Evolutionary conservation across 2,797 vertebrate genomes (phyloP).

Genomic region (Xiphorhynchus erythropygius): DNA sequence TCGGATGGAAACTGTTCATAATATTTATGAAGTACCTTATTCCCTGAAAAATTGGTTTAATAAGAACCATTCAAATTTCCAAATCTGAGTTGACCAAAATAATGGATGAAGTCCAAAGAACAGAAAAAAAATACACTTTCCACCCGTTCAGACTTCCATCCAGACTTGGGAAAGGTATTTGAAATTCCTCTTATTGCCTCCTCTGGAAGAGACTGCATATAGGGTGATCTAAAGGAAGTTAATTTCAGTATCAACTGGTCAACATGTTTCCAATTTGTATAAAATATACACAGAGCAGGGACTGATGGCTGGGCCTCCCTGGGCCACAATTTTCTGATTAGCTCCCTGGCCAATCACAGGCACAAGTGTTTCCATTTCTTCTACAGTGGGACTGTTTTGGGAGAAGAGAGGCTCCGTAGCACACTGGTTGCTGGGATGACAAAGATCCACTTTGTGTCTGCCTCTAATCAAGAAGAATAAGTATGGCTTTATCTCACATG

Average conservation of each 20-base stretch:
- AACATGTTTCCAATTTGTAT: background rate
- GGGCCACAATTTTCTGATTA: too few species aligned
- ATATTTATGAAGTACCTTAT: background rate
- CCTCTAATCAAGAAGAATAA: background rate
- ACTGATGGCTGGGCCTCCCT: too few species aligned
- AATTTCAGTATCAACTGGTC: background rate
- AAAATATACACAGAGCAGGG: too few species aligned
- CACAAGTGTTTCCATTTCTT: background rate
- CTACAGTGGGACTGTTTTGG: background rate
- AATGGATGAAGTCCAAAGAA: background rate
- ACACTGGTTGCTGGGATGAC: background rate
- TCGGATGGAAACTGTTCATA: background rate
- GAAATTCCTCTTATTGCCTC: background rate
- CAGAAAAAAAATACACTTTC: background rate
- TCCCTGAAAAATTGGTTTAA: background rate
- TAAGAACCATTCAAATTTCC: background rate
- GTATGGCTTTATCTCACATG: background rate
- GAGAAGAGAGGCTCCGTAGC: background rate
- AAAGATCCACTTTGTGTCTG: background rate
- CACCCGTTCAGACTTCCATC: background rate
- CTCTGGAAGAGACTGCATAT: rapidly evolving
- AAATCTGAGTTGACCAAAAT: background rate
- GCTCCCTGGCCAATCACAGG: too few species aligned
- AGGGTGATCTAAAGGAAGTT: background rate
- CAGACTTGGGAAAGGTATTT: background rate